Evolutionary conservation across 2,113 vertebrate species (phyloP), one percentile per base, ranked within the genome.

Genomic region (Rhagologus leucostigma): DNA sequence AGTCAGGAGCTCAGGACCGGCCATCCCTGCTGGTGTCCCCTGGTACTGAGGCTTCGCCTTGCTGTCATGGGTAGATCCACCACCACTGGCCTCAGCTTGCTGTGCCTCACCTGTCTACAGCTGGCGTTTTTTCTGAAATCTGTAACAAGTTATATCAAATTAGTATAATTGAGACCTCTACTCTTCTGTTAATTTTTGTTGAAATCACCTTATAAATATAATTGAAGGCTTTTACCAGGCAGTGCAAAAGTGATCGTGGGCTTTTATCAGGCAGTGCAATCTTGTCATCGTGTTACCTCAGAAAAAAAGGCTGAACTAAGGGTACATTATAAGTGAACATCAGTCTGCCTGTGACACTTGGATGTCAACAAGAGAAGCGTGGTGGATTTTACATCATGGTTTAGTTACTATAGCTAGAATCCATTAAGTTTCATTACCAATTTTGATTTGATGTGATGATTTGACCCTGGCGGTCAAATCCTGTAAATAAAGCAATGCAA

Each of bases 371-470:
- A 39, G 71, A 94, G 53, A 60, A 77, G 26, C 22, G 37, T 84
- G 68, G 47, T 29, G 39, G 30, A 37, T 93, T 94, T 95, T 91
- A 55, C 32, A 10, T 85, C 70, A 65, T 63, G 52, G 26, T 73
- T 75, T 85, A 50, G 50, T 83, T 95, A 71, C 77, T 73, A 11
- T 56, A 69, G 33, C 70, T 84, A 87, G 73, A 86, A 78, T 74
- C 64, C 53, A 80, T 90, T 84, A 84, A 57, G 37, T 73, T 84
- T 78, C 82, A 85, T 96, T 94, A 87, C 42, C 42, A 85, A 19
- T 96, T 91, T 88, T 77, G 50, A 69, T 92, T 73, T 93, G 75
- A 89, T 88, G 42, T 77, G 90, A 70, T 93, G 88, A 92, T 95
- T 92, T 93, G 84, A 90, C 82, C 82, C 63, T 63, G 56, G 11